phyloP scores from a whole-genome alignment of 2,113 vertebrate genomes.

The Tachysurus vachellii region DNA sequence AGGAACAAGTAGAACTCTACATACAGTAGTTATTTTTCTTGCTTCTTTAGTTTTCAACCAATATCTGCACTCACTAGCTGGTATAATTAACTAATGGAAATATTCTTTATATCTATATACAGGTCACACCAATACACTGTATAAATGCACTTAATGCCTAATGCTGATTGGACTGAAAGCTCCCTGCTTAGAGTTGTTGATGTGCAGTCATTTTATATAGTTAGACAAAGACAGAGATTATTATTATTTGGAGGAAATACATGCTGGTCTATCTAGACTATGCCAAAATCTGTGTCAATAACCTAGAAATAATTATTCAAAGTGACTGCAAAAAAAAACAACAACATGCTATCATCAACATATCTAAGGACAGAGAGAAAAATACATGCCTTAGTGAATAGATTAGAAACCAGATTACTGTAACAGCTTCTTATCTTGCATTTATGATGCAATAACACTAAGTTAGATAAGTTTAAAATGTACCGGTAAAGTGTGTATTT shows the following conservation, averaged over 20 bases:
- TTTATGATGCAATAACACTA: background rate
- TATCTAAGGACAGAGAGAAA: background rate
- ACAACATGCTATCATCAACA: background rate
- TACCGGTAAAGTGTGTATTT: background rate
- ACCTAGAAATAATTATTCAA: background rate
- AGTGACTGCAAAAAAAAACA: background rate
- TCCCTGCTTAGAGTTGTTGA: background rate
- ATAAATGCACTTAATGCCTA: background rate
- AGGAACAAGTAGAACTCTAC: background rate
- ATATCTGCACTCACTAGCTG: background rate
- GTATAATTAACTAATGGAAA: background rate
- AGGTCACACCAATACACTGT: background rate
- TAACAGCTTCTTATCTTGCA: background rate
- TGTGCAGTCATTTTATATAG: background rate
- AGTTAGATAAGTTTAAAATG: background rate
- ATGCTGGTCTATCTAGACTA: background rate
- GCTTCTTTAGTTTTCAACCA: background rate
- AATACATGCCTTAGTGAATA: background rate
- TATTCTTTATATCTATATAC: background rate
- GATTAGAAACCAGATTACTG: background rate
- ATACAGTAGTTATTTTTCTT: background rate
- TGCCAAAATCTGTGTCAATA: background rate
- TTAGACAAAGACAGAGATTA: background rate
- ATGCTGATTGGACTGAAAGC: background rate
- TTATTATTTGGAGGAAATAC: background rate